Evolutionary conservation across 1,140 invertebrate species (phyloP).

Genomic region (Achatina immaculata): DNA sequence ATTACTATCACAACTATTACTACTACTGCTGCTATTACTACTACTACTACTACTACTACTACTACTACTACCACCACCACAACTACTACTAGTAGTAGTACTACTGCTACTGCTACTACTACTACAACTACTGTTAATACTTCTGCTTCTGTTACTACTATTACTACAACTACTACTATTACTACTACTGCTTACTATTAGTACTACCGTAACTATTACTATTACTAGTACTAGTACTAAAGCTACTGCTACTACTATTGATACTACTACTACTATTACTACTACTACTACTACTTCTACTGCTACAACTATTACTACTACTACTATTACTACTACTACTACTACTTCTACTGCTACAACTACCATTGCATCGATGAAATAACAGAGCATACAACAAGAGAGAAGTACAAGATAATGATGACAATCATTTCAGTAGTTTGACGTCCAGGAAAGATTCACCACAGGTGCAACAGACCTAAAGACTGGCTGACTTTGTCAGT

Average conservation of each 20-base stretch:
- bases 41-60: conserved; percentile 30
- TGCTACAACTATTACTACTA: too few relatives aligned
- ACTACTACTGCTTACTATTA: conserved; percentile 15
- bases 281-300: conserved; percentile 24
- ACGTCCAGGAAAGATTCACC: too few relatives aligned
- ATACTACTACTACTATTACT: conserved; percentile 2
- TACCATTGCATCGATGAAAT: too few relatives aligned
- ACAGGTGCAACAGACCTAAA: too few relatives aligned
- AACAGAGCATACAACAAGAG: too few relatives aligned
- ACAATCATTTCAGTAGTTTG: too few relatives aligned
- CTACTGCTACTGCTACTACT: conserved; percentile 19
- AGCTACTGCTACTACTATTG: too few relatives aligned
- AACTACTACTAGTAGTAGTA: conserved; percentile 20
- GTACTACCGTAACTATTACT: conserved; percentile 16
- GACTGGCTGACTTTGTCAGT: too few relatives aligned
- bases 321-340: not conserved
- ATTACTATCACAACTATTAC: conserved; percentile 13
- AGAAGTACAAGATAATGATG: too few relatives aligned
- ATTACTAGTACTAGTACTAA: not conserved
- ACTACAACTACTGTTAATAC: conserved; percentile 20
- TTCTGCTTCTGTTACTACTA: conserved; percentile 16
- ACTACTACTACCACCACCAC: conserved; percentile 30
- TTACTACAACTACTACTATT: conserved; percentile 27
- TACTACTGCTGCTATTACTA: not conserved
- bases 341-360: conserved; percentile 3